Evolutionary conservation across 1,140 invertebrate species (phyloP).

Genomic region (Hypsibius dujardini): DNA sequence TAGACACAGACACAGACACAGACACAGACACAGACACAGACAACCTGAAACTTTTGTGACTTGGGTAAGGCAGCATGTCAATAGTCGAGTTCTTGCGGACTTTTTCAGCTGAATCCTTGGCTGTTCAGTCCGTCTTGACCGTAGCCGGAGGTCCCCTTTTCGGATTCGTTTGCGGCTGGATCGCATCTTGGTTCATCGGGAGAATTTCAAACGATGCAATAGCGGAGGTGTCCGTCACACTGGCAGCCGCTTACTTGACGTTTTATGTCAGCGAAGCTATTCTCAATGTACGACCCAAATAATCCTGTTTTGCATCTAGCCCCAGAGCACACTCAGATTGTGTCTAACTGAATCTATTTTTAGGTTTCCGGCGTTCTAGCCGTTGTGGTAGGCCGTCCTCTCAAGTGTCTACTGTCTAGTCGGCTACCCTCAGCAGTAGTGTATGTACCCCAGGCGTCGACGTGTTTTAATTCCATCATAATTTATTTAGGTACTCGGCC

Average conservation of each 20-base stretch:
- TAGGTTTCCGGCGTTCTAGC: constrained; percentile 36
- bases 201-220: constrained; percentile 25
- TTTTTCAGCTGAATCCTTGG: background rate
- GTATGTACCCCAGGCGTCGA: no score
- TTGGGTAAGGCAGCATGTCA: no score
- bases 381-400: constrained; percentile 27
- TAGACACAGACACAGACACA: no score
- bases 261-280: constrained; percentile 34
- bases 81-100: no score
- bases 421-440: no score
- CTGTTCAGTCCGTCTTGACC: background rate
- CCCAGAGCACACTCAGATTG: no score
- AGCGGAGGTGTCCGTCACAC: constrained; percentile 35
- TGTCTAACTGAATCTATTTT: constrained; percentile 19
- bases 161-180: background rate
- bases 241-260: constrained; percentile 34
- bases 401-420: no score
- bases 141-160: constrained; percentile 10
- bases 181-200: background rate
- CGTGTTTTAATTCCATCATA: no score
- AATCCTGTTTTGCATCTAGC: no score
- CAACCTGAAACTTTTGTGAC: no score
- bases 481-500: constrained; percentile 27
- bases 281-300: no score
- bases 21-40: no score